These are phyloP conservation scores for Notodonta dromedarius DNA, from an alignment of 2,888 invertebrate genomes.

Conservation along the genomic window DNA sequence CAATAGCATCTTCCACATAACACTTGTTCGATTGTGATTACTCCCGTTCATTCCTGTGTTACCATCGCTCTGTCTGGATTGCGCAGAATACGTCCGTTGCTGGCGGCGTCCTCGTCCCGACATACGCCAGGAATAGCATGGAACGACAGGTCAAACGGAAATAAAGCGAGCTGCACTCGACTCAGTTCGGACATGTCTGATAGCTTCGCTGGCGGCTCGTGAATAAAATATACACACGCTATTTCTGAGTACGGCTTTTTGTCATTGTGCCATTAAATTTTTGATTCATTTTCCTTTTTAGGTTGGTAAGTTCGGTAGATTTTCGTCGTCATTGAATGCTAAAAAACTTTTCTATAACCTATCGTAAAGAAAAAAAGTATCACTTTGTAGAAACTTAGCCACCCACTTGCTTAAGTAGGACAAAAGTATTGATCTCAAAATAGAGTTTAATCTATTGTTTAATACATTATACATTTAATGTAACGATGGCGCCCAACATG, in stretches of 20 bases:
- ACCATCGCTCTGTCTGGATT: constrained; percentile 51
- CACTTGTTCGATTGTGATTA: not conserved
- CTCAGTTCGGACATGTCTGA: constrained; percentile 80
- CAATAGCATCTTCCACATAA: not conserved
- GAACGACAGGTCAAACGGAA: constrained; percentile 81
- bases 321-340: no score
- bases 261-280: constrained; percentile 38
- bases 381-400: no score
- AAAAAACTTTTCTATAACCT: no score
- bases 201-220: constrained; percentile 71
- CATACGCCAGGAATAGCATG: constrained; percentile 73
- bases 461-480: no score
- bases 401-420: no score
- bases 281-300: not conserved
- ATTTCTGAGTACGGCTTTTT: constrained; percentile 58
- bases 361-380: no score
- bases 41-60: not conserved
- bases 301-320: not conserved
- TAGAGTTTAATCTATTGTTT: no score
- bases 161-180: constrained; percentile 79
- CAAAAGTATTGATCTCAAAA: no score
- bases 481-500: constrained; percentile 49
- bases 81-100: constrained; percentile 74
- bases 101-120: constrained; percentile 49
- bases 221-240: constrained; percentile 67